Evolutionary conservation across 2,113 vertebrate species (phyloP).

Genomic region (Tragelaphus imberbis): DNA sequence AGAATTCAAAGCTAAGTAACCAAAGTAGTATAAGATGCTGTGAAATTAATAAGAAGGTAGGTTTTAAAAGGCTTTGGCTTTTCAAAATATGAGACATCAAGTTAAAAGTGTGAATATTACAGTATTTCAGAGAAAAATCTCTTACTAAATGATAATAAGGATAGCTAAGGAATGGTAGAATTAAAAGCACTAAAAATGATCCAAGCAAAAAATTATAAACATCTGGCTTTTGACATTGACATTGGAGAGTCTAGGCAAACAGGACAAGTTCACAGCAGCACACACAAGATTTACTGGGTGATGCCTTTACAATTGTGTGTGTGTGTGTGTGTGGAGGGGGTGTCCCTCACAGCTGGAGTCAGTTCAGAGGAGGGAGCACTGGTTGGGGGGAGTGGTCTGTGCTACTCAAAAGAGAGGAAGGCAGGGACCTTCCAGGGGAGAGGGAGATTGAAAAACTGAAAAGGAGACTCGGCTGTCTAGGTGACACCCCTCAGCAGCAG

Average conservation of each 20-base stretch:
- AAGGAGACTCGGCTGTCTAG: too few relatives aligned
- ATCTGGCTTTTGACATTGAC: neutral
- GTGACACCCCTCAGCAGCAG: neutral
- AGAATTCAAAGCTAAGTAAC: neutral
- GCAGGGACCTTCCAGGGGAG: neutral
- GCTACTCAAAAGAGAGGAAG: neutral
- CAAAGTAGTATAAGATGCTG: neutral
- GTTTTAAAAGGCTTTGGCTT: neutral
- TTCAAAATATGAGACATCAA: neutral
- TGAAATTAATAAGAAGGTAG: neutral
- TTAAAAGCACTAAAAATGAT: neutral
- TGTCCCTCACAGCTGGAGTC: neutral
- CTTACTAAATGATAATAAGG: neutral
- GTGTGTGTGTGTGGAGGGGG: neutral
- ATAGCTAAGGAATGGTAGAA: neutral
- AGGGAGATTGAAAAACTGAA: neutral
- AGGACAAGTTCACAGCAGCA: too few relatives aligned
- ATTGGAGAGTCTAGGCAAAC: neutral
- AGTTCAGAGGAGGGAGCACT: neutral
- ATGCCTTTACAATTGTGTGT: neutral
- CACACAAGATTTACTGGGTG: neutral
- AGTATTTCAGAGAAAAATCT: neutral
- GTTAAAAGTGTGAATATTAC: neutral
- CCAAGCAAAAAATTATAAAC: neutral
- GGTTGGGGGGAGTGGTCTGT: accelerated